A percentile compares a stretch with the other conserved stretches of the same genome.
Evolutionary conservation across 2,797 vertebrate genomes (phyloP).

Genomic region (Ptychadena robeensis): DNA sequence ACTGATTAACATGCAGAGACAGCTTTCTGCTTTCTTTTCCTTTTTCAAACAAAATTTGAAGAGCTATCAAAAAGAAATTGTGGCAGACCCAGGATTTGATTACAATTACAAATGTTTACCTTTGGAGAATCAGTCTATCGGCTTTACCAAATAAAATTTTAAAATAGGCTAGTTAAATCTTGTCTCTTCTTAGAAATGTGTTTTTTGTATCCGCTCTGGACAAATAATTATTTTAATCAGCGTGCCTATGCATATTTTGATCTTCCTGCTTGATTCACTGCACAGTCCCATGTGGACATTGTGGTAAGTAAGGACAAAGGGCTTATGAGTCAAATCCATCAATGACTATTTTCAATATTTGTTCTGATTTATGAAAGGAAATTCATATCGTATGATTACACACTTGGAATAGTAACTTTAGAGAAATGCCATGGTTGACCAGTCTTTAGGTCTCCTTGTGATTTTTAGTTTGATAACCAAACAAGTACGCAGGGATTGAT

Average conservation of each 20-base stretch:
- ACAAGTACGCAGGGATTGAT: no score
- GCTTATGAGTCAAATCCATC: not conserved
- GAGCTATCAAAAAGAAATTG: conserved; percentile 70
- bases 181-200: not conserved
- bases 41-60: conserved; percentile 70
- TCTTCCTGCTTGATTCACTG: not conserved
- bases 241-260: not conserved
- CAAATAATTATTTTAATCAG: not conserved
- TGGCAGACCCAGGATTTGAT: conserved; percentile 68
- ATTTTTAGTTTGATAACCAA: no score
- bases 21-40: conserved; percentile 63
- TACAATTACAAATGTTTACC: conserved; percentile 70
- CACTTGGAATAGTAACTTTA: not conserved
- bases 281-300: not conserved
- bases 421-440: no score
- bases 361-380: not conserved
- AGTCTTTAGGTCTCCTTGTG: no score
- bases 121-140: conserved; percentile 61
- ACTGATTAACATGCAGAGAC: conserved; percentile 92
- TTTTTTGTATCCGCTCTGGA: not conserved
- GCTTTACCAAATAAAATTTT: not conserved
- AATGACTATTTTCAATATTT: not conserved
- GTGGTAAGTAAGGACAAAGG: not conserved
- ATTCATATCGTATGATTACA: not conserved
- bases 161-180: not conserved